Evolutionary conservation across 64 coral and sea anemone genomes (phyloP).

Genomic region (Actinia equina): DNA sequence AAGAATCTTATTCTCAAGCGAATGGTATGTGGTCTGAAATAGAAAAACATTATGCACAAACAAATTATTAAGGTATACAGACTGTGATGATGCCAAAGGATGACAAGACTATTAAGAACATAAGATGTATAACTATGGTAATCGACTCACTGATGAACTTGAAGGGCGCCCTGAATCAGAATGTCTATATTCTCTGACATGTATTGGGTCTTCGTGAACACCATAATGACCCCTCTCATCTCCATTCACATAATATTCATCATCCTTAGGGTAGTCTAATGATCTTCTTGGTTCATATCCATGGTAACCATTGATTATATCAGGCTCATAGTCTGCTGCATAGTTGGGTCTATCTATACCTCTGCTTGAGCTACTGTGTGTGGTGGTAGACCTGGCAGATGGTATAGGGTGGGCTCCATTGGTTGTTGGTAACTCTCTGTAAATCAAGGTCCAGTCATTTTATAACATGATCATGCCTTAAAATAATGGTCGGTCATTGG

Average conservation of each 20-base stretch:
- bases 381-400: conserved; percentile 30
- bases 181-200: conserved; percentile 49
- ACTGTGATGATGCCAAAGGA: too few relatives aligned
- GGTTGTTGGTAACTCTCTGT: conserved; percentile 67
- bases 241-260: neutral
- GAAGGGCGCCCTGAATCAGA: conserved; percentile 70
- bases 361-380: conserved; percentile 50
- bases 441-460: neutral
- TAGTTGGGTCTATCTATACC: conserved; percentile 21
- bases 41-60: too few relatives aligned
- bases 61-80: too few relatives aligned
- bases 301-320: conserved; percentile 5
- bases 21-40: too few relatives aligned
- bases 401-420: conserved; percentile 37
- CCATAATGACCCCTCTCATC: neutral
- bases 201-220: neutral
- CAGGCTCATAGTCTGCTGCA: neutral
- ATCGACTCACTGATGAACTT: conserved; percentile 56
- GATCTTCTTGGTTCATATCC: conserved; percentile 34
- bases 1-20: too few relatives aligned
- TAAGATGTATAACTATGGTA: too few relatives aligned
- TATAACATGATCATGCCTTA: too few relatives aligned
- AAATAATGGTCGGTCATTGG: too few relatives aligned
- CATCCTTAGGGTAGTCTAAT: conserved; percentile 11
- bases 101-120: too few relatives aligned